phyloP scores from a whole-genome alignment of 2,888 invertebrate genomes.

The Pollenia griseotomentosa region DNA sequence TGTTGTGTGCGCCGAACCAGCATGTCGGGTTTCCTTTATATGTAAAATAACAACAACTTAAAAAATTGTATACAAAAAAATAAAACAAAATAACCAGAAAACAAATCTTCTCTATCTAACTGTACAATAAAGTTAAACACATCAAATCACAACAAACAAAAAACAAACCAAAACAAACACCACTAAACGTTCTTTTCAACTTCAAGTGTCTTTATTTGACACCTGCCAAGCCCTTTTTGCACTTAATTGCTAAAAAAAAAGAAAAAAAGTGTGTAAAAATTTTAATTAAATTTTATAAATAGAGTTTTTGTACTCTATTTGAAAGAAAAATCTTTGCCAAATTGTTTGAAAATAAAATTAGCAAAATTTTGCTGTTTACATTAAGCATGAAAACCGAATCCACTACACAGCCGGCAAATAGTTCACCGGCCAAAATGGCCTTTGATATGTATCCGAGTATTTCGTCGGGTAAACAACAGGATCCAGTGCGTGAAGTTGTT shows the following conservation, averaged over 20 bases:
- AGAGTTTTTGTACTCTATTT: constrained; percentile 37
- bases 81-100: constrained; percentile 11
- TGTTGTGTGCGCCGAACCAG: constrained; percentile 12
- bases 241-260: not conserved
- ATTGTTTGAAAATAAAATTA: constrained; percentile 56
- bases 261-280: not conserved
- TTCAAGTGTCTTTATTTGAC: constrained; percentile 3
- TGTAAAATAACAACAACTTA: constrained; percentile 18
- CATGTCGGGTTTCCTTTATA: constrained; percentile 13
- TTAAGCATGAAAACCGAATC: constrained; percentile 82
- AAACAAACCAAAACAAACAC: not conserved
- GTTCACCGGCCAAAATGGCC: constrained; percentile 85
- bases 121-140: constrained; percentile 6
- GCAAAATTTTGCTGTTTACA: constrained; percentile 60
- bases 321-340: constrained; percentile 3
- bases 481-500: constrained; percentile 88
- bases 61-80: constrained; percentile 4
- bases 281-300: not conserved
- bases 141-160: constrained; percentile 2
- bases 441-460: constrained; percentile 86
- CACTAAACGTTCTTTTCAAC: not conserved
- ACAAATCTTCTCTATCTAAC: constrained; percentile 24
- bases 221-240: constrained; percentile 6
- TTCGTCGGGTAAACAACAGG: constrained; percentile 87
- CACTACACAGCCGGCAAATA: constrained; percentile 81